Percentiles rank a stretch among this genome's conserved stretches.
phyloP scores from a whole-genome alignment of 2,888 invertebrate genomes.

The Cataglyphis albicans region DNA sequence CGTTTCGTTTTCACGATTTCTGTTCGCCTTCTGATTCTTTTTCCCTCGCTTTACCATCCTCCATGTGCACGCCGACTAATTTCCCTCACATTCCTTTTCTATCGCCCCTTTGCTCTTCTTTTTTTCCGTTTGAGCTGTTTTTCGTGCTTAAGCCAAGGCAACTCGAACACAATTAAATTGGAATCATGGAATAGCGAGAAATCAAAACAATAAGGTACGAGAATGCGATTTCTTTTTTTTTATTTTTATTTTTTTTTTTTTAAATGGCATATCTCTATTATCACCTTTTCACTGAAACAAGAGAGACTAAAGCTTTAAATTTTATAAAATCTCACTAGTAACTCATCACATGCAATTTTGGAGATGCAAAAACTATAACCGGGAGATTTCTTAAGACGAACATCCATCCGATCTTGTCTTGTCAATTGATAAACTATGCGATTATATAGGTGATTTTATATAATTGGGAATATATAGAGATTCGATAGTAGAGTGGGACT shows the following conservation, averaged over 20 bases:
- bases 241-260: neutral
- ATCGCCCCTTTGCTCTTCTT: neutral
- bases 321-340: neutral
- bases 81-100: slow-evolving; percentile 35
- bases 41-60: neutral
- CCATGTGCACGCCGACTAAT: slow-evolving; percentile 5
- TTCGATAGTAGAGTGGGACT: neutral
- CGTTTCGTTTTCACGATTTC: slow-evolving; percentile 41
- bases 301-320: neutral
- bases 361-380: neutral
- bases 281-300: neutral
- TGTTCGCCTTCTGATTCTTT: neutral
- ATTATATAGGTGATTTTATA: neutral
- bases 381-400: neutral
- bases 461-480: neutral
- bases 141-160: slow-evolving; percentile 2
- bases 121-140: neutral
- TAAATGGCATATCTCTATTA: neutral
- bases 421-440: neutral
- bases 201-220: neutral
- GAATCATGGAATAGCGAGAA: slow-evolving; percentile 29
- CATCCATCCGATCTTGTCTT: neutral
- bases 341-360: neutral
- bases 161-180: slow-evolving; percentile 56
- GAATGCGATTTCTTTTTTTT: neutral